These are phyloP conservation scores for Gari tellinella DNA, from an alignment of 2,888 invertebrate species.

Conservation along the genomic window DNA sequence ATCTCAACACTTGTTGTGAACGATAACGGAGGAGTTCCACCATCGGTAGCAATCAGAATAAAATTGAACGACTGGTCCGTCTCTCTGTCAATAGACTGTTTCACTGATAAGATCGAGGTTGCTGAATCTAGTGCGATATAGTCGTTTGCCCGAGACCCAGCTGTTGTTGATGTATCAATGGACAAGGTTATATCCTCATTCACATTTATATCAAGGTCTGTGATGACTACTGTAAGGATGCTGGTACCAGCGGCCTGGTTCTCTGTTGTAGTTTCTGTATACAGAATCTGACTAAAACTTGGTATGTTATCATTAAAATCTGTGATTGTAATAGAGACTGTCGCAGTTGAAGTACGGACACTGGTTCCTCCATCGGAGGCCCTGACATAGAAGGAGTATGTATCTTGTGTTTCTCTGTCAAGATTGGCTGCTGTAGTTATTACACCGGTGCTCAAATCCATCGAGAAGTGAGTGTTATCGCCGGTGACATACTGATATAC, in stretches of 20 bases:
- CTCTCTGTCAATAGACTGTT: constrained; percentile 71
- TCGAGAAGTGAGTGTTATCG: constrained; percentile 56
- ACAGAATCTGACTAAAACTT: constrained; percentile 58
- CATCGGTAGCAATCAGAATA: constrained; percentile 93
- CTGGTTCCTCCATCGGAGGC: constrained; percentile 72
- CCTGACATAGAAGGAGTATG: constrained; percentile 61
- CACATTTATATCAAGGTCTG: constrained; percentile 69
- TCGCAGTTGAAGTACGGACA: constrained; percentile 57
- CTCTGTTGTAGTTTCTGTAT: constrained; percentile 65
- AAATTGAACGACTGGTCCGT: constrained; percentile 62
- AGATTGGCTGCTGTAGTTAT: constrained; percentile 57
- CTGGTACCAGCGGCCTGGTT: constrained; percentile 63
- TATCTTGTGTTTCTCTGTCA: constrained; percentile 66
- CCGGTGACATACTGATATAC: constrained; percentile 61
- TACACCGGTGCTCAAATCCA: constrained; percentile 59
- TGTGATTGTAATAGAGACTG: constrained; percentile 69
- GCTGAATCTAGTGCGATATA: constrained; percentile 61
- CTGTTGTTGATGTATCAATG: constrained; percentile 62
- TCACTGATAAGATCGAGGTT: constrained; percentile 63
- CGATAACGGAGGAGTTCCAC: constrained; percentile 93
- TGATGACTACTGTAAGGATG: constrained; percentile 65
- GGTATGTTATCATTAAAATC: constrained; percentile 79
- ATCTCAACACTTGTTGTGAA: constrained; percentile 89
- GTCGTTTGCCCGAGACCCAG: constrained; percentile 54
- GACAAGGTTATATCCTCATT: constrained; percentile 70